A percentile compares a stretch with the other conserved stretches of the same genome.
Conservation (phyloP, 92 coral and sea anemone genomes). For the Porites divaricata region DNA sequence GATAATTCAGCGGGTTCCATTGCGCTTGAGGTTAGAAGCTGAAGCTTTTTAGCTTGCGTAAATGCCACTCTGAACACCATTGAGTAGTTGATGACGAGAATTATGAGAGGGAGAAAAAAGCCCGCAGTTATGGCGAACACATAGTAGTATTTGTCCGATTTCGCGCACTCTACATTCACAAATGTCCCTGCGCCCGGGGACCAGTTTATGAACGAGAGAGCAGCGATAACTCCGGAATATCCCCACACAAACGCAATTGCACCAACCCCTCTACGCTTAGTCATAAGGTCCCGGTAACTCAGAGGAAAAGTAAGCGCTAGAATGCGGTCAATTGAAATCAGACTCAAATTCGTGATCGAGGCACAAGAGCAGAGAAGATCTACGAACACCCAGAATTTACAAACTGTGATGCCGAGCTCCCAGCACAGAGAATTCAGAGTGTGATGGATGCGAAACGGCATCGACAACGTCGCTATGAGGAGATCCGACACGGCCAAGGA, state of each 20-base stretch:
- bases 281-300: constrained; percentile 87
- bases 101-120: constrained; percentile 81
- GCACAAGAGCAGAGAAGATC: constrained; percentile 89
- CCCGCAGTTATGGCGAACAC: constrained; percentile 79
- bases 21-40: constrained; percentile 45
- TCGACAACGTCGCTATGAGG: constrained; percentile 81
- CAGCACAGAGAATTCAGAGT: constrained; percentile 80
- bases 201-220: constrained; percentile 89
- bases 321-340: constrained; percentile 88
- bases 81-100: constrained; percentile 87
- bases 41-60: constrained; percentile 83
- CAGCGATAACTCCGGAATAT: constrained; percentile 73
- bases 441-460: constrained; percentile 97
- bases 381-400: constrained; percentile 89
- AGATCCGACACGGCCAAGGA: constrained; percentile 96
- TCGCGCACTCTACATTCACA: constrained; percentile 66
- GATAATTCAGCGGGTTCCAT: constrained; percentile 50
- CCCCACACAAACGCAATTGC: constrained; percentile 86
- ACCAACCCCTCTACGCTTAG: constrained; percentile 61
- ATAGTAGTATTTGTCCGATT: constrained; percentile 84
- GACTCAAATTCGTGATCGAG: constrained; percentile 83
- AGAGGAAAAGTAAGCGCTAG: constrained; percentile 93
- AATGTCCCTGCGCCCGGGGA: constrained; percentile 55
- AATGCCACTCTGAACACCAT: constrained; percentile 93
- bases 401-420: constrained; percentile 83